A percentile compares a stretch with the other conserved stretches of the same genome.
Conservation (phyloP, 2,797 vertebrate genomes). For the Martes flavigula region DNA sequence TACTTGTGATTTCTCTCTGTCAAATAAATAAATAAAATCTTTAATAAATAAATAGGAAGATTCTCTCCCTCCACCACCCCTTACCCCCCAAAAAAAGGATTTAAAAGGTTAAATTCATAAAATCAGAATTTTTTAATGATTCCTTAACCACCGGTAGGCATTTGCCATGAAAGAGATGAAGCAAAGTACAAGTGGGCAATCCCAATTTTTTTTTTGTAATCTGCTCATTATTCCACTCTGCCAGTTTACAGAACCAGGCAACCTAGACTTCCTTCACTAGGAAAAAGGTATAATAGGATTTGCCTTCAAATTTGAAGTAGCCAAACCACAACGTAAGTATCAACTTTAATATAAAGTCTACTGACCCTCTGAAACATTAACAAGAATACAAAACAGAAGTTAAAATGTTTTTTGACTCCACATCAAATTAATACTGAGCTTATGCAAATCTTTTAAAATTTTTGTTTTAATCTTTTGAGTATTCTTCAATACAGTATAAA, state of each 20-base stretch:
- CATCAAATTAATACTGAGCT: background rate
- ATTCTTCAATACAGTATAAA: slow-evolving; percentile 26
- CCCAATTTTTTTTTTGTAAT: background rate
- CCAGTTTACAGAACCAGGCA: background rate
- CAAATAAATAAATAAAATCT: too few relatives aligned
- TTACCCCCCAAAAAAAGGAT: background rate
- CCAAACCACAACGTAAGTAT: background rate
- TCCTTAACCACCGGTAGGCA: background rate
- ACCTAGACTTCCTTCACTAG: background rate
- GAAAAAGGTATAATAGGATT: background rate
- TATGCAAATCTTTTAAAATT: slow-evolving; percentile 11
- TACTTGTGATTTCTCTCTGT: too few relatives aligned
- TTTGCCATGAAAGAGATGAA: background rate
- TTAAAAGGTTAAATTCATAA: background rate
- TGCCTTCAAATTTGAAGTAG: background rate
- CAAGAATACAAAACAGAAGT: background rate
- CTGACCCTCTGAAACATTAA: slow-evolving; percentile 3
- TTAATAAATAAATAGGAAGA: too few relatives aligned
- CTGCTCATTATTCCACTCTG: background rate
- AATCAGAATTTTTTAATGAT: background rate
- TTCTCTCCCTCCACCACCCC: background rate
- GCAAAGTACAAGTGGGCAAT: background rate
- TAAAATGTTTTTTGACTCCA: slow-evolving; percentile 11
- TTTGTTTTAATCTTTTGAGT: slow-evolving; percentile 28
- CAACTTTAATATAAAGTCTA: slow-evolving; percentile 12